Evolutionary conservation across 2,797 vertebrate species (phyloP).

Genomic region (Sebastes vulpes): DNA sequence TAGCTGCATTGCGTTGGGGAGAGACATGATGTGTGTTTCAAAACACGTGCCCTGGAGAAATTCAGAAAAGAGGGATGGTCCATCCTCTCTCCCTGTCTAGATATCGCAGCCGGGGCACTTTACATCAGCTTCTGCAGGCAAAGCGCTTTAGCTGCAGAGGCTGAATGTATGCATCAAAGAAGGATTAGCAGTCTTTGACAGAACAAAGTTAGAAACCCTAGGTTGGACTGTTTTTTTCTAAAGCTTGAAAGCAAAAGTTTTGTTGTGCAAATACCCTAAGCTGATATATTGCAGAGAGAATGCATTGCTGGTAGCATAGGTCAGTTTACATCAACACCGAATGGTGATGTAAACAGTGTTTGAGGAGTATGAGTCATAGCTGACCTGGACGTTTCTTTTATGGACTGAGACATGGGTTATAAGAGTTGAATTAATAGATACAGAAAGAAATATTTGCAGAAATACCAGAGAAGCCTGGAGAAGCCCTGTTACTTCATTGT

Average conservation of each 20-base stretch:
- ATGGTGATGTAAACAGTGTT: constrained; percentile 28
- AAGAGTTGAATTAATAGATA: not conserved
- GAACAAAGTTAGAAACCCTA: constrained; percentile 40
- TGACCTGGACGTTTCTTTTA: not conserved
- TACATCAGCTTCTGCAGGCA: constrained; percentile 66
- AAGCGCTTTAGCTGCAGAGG: constrained; percentile 62
- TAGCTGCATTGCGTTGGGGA: constrained; percentile 32
- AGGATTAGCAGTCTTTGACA: constrained; percentile 64
- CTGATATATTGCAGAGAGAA: not conserved
- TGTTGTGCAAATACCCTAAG: constrained; percentile 38
- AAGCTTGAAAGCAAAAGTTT: constrained; percentile 38
- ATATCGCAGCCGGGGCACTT: constrained; percentile 66
- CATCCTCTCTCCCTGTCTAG: constrained; percentile 43
- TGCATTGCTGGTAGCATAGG: not conserved
- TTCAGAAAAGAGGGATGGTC: constrained; percentile 43
- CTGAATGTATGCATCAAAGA: constrained; percentile 58
- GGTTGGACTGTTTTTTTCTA: constrained; percentile 41
- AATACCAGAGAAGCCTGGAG: not conserved
- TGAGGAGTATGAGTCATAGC: constrained; percentile 36
- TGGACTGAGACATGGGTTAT: not conserved
- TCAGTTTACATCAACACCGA: constrained; percentile 6
- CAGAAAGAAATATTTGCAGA: not conserved
- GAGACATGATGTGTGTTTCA: constrained; percentile 61
- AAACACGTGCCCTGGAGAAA: constrained; percentile 60
- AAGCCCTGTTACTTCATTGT: not conserved